Percentiles rank a stretch among this genome's conserved stretches.
Evolutionary conservation across 1,140 invertebrate genomes (phyloP).

Genomic region (Drosophila pruinosa): DNA sequence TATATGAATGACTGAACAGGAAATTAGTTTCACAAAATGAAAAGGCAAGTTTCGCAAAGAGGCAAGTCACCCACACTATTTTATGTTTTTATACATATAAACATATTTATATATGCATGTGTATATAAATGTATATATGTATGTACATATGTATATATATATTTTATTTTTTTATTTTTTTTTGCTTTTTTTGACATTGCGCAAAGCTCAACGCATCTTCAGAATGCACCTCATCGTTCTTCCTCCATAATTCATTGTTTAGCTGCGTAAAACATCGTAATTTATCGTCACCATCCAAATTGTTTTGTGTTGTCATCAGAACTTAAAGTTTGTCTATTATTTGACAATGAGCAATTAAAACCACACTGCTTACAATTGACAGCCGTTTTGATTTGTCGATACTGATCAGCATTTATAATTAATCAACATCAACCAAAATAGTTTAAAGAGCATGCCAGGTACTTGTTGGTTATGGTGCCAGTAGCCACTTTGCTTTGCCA

Average conservation of each 20-base stretch:
- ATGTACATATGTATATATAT: too few relatives aligned
- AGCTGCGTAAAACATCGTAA: slow-evolving; percentile 18
- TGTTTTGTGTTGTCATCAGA: slow-evolving; percentile 31
- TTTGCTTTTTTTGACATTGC: slow-evolving; percentile 42
- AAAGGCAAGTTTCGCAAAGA: slow-evolving; percentile 68
- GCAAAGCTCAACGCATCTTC: slow-evolving; percentile 6
- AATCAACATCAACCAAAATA: slow-evolving; percentile 11
- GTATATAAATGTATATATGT: too few relatives aligned
- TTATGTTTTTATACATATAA: too few relatives aligned
- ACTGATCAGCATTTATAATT: slow-evolving; percentile 1
- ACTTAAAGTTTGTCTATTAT: not conserved
- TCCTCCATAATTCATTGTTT: slow-evolving; percentile 25
- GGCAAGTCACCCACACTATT: slow-evolving; percentile 68
- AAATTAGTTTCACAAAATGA: slow-evolving; percentile 74
- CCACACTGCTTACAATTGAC: not conserved
- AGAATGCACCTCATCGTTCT: slow-evolving; percentile 26
- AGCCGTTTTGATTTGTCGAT: not conserved
- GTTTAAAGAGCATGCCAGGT: slow-evolving; percentile 3
- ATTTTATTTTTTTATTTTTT: slow-evolving; percentile 18
- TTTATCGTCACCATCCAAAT: slow-evolving; percentile 23
- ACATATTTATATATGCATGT: too few relatives aligned
- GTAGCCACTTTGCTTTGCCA: slow-evolving; percentile 16
- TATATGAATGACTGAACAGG: slow-evolving; percentile 61
- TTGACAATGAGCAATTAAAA: not conserved
- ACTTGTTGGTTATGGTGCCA: slow-evolving; percentile 6